Base-by-base conservation (phyloP, 2,797 vertebrate species). In the Diglossa cyanea region DNA sequence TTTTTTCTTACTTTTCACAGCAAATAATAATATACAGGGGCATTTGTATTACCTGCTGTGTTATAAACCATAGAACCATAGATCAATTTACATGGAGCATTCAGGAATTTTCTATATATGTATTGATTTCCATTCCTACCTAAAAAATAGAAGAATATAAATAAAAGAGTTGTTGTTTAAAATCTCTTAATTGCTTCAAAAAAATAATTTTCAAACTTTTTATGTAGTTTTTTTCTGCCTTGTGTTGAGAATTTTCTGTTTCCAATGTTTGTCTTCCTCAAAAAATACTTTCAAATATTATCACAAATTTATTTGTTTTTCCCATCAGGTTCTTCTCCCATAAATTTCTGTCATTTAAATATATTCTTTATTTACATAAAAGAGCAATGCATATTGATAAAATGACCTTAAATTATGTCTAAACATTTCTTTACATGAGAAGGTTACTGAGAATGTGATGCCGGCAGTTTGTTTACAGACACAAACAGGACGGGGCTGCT, bases 251-350 rank as follows among this genome's bases (percentile, higher is more conserved):
- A 23, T 53, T 65, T 57, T 54, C 19, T 44, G 10, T 40, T 71
- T 14, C 4, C 4, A 28, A 3, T 10, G 2, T 16, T 73, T 44
- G 9, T 35, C 7, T 53, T 77, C 7, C 3, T 35, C 20, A 30
- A 74, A 31, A 91, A 93, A 70, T 86, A 17, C 5, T 84, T 76
- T 55, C 7, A 60, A 4, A 63, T 5, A 18, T 60, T 63, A n/a
- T 28, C 7, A 44, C 2, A 62, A 58, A 20, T 40, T 17, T 42
- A 16, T 39, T 72, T 63, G 5, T 61, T 62, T 83, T 15, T 30
- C 11, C 0, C 6, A 48, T 26, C 15, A 26, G 7, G 3, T 65
- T 37, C 4, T 0, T 0, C 7, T 7, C 35, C 35, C 35, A 33
- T 45, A 40, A 35, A 26, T 73, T 35, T 72, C 7, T 66, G 7